These are phyloP conservation scores for Therioaphis trifolii DNA, from an alignment of 2,888 invertebrate species.

Conservation along the genomic window DNA sequence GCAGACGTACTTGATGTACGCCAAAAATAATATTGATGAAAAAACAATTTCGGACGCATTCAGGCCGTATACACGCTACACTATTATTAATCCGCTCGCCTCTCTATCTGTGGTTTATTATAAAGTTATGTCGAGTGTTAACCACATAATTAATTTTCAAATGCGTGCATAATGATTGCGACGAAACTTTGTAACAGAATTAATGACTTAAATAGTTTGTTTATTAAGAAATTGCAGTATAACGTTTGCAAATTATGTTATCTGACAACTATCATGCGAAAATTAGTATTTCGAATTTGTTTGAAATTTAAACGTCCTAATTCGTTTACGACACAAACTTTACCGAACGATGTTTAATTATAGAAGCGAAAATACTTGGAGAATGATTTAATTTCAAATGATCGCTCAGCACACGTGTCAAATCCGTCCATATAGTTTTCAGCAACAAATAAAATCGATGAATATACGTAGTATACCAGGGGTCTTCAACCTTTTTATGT, in stretches of 20 bases:
- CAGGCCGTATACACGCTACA: not conserved
- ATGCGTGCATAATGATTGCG: slow-evolving; percentile 41
- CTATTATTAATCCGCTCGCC: not conserved
- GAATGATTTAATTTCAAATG: not conserved
- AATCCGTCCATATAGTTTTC: too few relatives aligned
- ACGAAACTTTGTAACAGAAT: slow-evolving; percentile 49
- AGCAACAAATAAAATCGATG: too few relatives aligned
- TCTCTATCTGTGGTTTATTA: slow-evolving; percentile 19
- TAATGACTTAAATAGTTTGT: slow-evolving; percentile 48
- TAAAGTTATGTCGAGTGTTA: slow-evolving; percentile 48
- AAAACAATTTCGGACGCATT: not conserved
- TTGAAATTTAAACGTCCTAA: slow-evolving; percentile 36
- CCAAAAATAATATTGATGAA: not conserved
- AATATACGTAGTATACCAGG: too few relatives aligned
- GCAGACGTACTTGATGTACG: not conserved
- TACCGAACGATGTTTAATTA: slow-evolving; percentile 20
- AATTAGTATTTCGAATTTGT: slow-evolving; percentile 27
- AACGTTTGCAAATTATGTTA: slow-evolving; percentile 18
- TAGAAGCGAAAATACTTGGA: not conserved
- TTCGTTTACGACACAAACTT: slow-evolving; percentile 27
- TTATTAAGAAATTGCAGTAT: slow-evolving; percentile 30
- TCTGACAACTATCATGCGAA: slow-evolving; percentile 8
- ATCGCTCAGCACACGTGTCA: not conserved
- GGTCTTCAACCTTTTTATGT: too few relatives aligned
- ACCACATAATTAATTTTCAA: slow-evolving; percentile 52